Evolutionary conservation across 2,888 invertebrate genomes (phyloP), one percentile per base, ranked within the genome.

Genomic region (Netelia melanura): DNA sequence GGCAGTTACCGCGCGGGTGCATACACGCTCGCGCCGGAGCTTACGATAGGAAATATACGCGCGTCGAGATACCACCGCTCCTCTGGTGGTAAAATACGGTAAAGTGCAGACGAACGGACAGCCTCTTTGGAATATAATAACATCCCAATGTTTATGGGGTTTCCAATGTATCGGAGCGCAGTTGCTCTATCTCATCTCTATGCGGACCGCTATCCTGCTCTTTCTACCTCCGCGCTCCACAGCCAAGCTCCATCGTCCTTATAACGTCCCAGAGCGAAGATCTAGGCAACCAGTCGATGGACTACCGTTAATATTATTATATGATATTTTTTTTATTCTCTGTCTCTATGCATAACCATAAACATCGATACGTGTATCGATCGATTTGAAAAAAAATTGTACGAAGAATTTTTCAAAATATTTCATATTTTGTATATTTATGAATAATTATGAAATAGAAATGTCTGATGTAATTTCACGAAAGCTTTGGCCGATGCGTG

Each of bases 61-160:
- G 58, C 65, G 82, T 82, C 77, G 84, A 84, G 86, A 88, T 86
- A 87, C 67, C 84, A 30, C 30, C 62, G 30, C 72, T 30, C 38
- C 5, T 25, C 17, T 25, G 58, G 52, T 68, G 52, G 61, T n/a
- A 72, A 75, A 83, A 85, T 83, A 83, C 85, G 67, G 84, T 81
- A 79, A 85, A 87, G 82, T 86, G 86, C 75, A 82, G 86, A 87
- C 80, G 85, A 81, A 89, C 74, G 74, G 86, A 89, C 88, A 89
- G 88, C 82, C 86, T 58, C 84, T 83, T 62, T 82, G 52, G 76
- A 71, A 86, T 68, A 88, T 86, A 90, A 90, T 86, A 88, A 88
- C 83, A 84, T 86, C 81, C 74, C 64, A 81, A 86, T 88, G 88
- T 90, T 90, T 90, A 89, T 88, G 85, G 87, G 86, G 54, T 85